Evolutionary conservation across 2,888 invertebrate species (phyloP), one percentile per base, ranked within the genome.

Genomic region (Brassicogethes aeneus): DNA sequence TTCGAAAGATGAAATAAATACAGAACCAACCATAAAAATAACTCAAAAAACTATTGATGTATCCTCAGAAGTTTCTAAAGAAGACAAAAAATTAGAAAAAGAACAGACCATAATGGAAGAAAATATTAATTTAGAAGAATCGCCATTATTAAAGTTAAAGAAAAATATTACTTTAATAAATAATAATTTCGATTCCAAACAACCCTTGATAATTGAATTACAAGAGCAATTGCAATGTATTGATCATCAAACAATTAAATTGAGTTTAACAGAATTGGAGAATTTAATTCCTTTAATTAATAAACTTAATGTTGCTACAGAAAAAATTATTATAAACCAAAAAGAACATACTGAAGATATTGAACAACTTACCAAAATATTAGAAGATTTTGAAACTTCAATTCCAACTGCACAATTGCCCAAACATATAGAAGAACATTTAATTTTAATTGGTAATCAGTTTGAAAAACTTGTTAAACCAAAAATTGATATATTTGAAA

Each of bases 111-210:
- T 16, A 2, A 3, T 33, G 8, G 16, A 37, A 23, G 8, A 36
- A 13, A 15, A 34, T 2, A 40, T 41, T 17, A 39, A 30, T 39
- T 23, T 23, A 10, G 23, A 23, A 23, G 23, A n/a, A n/a, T n/a
- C n/a, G n/a, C n/a, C n/a, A 23, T 23, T 23, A 23, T 7, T 7
- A 7, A 23, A 23, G 5, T 23, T 23, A 23, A 23, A 23, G 10
- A 10, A 23, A 23, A 23, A 23, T 23, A 23, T 23, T 23, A 10
- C 23, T 23, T 23, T 34, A 40, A 16, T 39, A 40, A 23, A 14
- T 35, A 31, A 40, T 23, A 23, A 40, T 23, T 40, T 40, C 17
- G 43, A 43, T 43, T 8, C 37, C 40, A 42, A 36, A 38, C 2
- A 38, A 34, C 40, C 43, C 29, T 40, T 40, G 16, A 34, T 43